A percentile compares a stretch with the other conserved stretches of the same genome.
These are phyloP conservation scores for Eleutherodactylus coqui DNA, from an alignment of 2,797 vertebrate species.

Conservation along the genomic window DNA sequence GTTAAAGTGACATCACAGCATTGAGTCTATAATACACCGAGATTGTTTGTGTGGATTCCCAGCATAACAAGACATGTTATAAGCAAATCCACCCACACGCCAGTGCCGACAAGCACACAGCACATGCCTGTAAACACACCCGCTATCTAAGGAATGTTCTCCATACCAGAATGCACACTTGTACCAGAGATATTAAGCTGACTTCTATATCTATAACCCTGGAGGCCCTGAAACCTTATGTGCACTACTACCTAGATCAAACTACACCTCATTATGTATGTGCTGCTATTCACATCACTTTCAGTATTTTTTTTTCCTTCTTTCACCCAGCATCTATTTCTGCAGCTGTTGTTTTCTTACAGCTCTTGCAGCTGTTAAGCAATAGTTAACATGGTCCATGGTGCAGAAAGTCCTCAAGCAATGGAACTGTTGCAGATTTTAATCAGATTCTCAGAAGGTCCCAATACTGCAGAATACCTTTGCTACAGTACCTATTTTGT, in stretches of 20 bases:
- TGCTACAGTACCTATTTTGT: too few relatives aligned
- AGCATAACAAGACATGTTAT: constrained; percentile 36
- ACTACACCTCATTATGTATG: background rate
- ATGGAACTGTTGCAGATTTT: background rate
- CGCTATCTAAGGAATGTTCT: constrained; percentile 45
- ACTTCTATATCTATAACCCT: background rate
- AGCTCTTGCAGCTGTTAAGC: constrained; percentile 38
- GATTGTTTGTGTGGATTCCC: constrained; percentile 34
- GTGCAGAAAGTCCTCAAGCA: background rate
- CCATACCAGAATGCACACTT: constrained; percentile 17
- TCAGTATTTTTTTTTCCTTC: background rate
- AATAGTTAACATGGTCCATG: background rate
- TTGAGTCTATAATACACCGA: constrained; percentile 9
- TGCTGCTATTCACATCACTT: background rate
- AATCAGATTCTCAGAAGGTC: background rate
- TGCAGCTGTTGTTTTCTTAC: constrained; percentile 44
- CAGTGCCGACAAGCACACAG: constrained; percentile 31
- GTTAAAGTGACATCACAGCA: constrained; percentile 21
- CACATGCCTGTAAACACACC: constrained; percentile 57
- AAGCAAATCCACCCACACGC: constrained; percentile 41
- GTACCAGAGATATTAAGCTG: background rate
- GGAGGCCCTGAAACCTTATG: background rate
- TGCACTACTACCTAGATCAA: background rate
- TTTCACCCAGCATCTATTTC: background rate
- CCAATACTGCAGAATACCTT: background rate